Conservation (phyloP, 2,113 vertebrate genomes). For the Pachyramphus minor region DNA sequence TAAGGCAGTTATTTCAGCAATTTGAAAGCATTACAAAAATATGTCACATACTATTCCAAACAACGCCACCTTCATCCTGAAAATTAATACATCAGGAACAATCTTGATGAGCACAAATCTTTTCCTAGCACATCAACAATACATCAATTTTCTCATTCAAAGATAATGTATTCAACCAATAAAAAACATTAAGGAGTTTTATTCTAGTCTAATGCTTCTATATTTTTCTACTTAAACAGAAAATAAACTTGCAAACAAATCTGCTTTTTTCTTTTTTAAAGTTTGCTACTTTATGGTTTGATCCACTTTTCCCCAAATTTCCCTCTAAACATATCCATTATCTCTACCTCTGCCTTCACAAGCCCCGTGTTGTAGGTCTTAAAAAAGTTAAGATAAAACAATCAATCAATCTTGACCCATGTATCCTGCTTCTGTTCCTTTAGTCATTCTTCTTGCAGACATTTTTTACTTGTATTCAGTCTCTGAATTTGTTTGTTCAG, state of each 20-base stretch:
- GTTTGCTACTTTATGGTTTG: not conserved
- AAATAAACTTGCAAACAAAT: not conserved
- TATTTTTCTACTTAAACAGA: not conserved
- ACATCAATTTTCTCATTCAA: not conserved
- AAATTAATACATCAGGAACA: constrained; percentile 16
- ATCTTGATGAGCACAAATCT: not conserved
- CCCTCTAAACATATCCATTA: not conserved
- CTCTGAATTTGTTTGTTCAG: not conserved
- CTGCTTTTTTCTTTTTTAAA: not conserved
- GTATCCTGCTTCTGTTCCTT: not conserved
- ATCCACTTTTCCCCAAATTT: not conserved
- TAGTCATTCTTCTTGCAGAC: not conserved
- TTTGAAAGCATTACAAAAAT: constrained; percentile 35
- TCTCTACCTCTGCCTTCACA: not conserved
- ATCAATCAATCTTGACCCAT: not conserved
- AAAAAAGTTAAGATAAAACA: not conserved
- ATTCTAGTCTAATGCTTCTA: not conserved
- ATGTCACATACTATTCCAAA: not conserved
- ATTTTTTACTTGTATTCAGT: not conserved
- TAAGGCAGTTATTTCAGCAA: not conserved
- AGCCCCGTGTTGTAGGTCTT: not conserved
- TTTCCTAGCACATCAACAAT: not conserved
- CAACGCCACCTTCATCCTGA: not conserved
- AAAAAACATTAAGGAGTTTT: not conserved
- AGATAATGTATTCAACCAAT: not conserved